Evolutionary conservation across 2,888 invertebrate genomes (phyloP), one percentile per base, ranked within the genome.

Genomic region (Callosobruchus maculatus): DNA sequence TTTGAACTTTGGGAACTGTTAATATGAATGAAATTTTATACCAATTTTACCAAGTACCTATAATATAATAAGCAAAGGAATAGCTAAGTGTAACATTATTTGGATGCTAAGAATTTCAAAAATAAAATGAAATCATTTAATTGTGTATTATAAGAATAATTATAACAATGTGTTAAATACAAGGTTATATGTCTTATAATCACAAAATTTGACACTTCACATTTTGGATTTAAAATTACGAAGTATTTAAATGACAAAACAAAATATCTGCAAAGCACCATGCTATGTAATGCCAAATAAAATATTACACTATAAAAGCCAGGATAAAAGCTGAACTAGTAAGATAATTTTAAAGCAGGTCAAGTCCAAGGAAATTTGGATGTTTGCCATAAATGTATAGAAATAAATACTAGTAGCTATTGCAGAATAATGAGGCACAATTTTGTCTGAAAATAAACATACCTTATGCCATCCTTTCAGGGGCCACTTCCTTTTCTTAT

Each of bases 401-500:
- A 18, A 49, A 49, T 49, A 7, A 13, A 49, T 49, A 49, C 9
- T 49, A 49, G 13, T 49, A 49, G 49, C 49, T 49, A 49, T 49
- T 49, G n/a, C n/a, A n/a, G n/a, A n/a, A n/a, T n/a, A n/a, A n/a
- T n/a, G n/a, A n/a, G n/a, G n/a, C n/a, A n/a, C n/a, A n/a, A n/a
- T n/a, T n/a, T n/a, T n/a, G 18, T 49, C 5, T 49, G 4, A 49
- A 13, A 49, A 49, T 49, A 7, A 18, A 78, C 77, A 79, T 86
- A 95, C 95, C 92, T 95, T 95, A 86, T 95, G 95, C 94, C 95
- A 95, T 70, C 95, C 95, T 85, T 95, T 95, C 73, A 95, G 88
- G 1, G 95, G 95, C 95, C 95, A 95, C 87, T 95, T 95, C 77
- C 95, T 88, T 81, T 94, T 93, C 88, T 95, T 95, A 84, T 94